Conservation (phyloP, 1,140 invertebrate species). For the Laodelphax striatellus region DNA sequence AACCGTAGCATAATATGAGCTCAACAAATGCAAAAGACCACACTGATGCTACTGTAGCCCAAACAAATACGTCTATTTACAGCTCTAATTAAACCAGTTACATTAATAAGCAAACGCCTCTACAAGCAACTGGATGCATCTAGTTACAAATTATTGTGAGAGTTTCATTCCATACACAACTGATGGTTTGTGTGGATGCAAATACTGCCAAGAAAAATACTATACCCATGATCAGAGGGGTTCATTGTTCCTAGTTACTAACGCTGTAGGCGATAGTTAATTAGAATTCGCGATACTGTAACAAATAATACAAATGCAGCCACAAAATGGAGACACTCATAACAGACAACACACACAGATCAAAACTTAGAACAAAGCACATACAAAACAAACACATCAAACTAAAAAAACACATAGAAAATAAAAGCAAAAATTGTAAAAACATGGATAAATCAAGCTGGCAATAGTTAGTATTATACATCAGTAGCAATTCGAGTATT, state of each 20-base stretch:
- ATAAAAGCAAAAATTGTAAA: background rate
- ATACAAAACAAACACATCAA: background rate
- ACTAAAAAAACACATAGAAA: background rate
- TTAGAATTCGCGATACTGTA: constrained; percentile 8
- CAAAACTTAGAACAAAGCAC: no score
- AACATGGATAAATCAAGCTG: no score
- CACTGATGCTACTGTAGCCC: no score
- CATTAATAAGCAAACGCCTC: background rate
- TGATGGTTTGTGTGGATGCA: background rate
- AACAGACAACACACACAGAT: background rate
- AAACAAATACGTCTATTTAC: background rate
- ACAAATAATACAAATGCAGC: constrained; percentile 10
- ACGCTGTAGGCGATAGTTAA: constrained; percentile 6
- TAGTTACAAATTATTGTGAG: background rate
- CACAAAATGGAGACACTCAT: background rate
- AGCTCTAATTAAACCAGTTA: background rate
- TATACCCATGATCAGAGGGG: constrained; percentile 67
- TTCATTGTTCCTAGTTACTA: constrained; percentile 43
- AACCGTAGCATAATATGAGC: no score
- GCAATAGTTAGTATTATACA: no score
- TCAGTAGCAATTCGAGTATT: no score
- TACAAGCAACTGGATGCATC: background rate
- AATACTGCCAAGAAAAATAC: background rate
- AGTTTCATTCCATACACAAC: background rate
- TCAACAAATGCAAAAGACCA: no score